Evolutionary conservation across 2,797 vertebrate species (phyloP).

Genomic region (Saxicola maurus): DNA sequence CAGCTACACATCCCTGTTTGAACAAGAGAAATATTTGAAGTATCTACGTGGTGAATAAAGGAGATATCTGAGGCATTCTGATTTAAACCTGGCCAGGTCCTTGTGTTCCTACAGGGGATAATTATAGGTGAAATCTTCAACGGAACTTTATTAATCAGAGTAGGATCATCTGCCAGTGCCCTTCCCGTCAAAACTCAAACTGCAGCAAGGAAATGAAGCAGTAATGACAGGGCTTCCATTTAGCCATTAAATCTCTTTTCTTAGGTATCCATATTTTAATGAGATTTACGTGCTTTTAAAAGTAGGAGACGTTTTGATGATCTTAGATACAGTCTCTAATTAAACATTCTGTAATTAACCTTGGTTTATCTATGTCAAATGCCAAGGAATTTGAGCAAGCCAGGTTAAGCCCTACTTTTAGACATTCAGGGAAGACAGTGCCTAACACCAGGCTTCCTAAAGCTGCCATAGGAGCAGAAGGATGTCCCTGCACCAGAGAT

Average conservation of each 20-base stretch:
- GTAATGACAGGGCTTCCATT: constrained; percentile 22
- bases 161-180: constrained; percentile 1
- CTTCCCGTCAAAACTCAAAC: not conserved
- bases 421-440: not conserved
- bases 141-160: not conserved
- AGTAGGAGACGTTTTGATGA: constrained; percentile 3
- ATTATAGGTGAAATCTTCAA: constrained; percentile 32
- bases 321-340: constrained; percentile 27
- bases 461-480: not conserved
- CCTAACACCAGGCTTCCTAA: not conserved
- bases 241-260: constrained; percentile 2
- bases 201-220: constrained; percentile 18
- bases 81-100: constrained; percentile 3
- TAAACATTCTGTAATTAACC: constrained; percentile 36
- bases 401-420: not conserved
- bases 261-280: constrained; percentile 31
- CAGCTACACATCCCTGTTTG: not conserved
- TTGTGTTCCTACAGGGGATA: not conserved
- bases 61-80: not conserved
- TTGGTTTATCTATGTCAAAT: constrained; percentile 7
- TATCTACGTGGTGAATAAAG: not conserved
- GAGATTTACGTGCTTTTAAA: not conserved
- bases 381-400: not conserved
- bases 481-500: not conserved
- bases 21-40: not conserved